A percentile compares a stretch with the other conserved stretches of the same genome.
Evolutionary conservation across 92 coral and sea anemone genomes (phyloP).

Genomic region (Zoanthus sociatus): DNA sequence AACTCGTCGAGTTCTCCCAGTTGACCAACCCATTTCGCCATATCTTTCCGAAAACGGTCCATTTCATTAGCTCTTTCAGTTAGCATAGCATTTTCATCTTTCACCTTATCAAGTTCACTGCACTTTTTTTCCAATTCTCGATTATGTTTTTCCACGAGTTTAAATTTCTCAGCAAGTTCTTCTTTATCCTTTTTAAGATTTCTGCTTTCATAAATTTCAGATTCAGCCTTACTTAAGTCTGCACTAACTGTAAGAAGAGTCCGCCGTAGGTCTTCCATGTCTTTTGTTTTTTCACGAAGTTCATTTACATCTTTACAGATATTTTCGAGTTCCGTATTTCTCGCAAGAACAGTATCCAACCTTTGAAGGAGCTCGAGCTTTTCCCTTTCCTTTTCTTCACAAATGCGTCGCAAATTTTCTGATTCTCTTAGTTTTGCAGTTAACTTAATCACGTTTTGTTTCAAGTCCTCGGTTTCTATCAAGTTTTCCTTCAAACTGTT

Average conservation of each 20-base stretch:
- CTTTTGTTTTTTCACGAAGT: slow-evolving; percentile 50
- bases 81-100: slow-evolving; percentile 71
- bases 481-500: slow-evolving; percentile 54
- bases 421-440: slow-evolving; percentile 79
- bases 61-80: slow-evolving; percentile 71
- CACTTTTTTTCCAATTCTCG: slow-evolving; percentile 16
- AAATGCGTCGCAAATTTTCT: slow-evolving; percentile 60
- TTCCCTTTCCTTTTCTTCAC: slow-evolving; percentile 62
- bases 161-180: slow-evolving; percentile 9
- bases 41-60: slow-evolving; percentile 61
- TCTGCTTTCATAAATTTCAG: not conserved
- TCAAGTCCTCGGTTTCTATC: slow-evolving; percentile 77
- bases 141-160: slow-evolving; percentile 15
- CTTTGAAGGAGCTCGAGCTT: slow-evolving; percentile 43
- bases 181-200: slow-evolving; percentile 2
- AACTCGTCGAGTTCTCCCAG: slow-evolving; percentile 66
- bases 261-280: slow-evolving; percentile 57
- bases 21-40: slow-evolving; percentile 66
- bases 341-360: slow-evolving; percentile 58
- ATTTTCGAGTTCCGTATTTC: slow-evolving; percentile 72
- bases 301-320: slow-evolving; percentile 67
- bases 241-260: slow-evolving; percentile 35
- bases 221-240: slow-evolving; percentile 33
- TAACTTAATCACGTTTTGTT: slow-evolving; percentile 72
- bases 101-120: slow-evolving; percentile 26